Base-by-base conservation (phyloP, 2,888 invertebrate species). In the Exephanes ischioxanthus region DNA sequence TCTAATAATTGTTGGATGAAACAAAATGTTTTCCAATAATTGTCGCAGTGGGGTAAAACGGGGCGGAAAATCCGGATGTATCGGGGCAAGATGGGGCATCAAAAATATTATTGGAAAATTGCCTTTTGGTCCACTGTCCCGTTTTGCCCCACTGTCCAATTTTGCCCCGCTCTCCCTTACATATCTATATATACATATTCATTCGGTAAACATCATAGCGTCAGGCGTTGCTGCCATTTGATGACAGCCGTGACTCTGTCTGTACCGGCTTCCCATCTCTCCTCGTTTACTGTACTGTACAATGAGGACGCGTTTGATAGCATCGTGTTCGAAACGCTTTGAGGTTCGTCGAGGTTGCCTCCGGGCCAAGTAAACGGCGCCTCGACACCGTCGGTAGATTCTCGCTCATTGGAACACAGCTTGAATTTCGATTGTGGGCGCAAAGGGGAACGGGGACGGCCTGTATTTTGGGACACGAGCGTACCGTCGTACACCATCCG, bases 261-360 rank as follows among this genome's bases (percentile, higher is more conserved):
- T 19, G 9, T 37, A 1, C 55, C 53, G 72, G 71, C 78, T 22
- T 51, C 26, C 51, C 68, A 19, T 19, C 22, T 79, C 58, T 51
- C 51, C 51, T 68, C 45, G 72, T 58, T 67, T 67, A 45, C 66
- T 67, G 14, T 73, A 37, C 22, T 22, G 63, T 73, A 70, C 37
- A 70, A 53, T 77, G 37, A 73, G 48, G 58, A 63, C 53, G 55
- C 61, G 72, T 84, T 81, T 81, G 84, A 81, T 73, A 63, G 51
- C 68, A 45, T 22, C 68, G 16, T 63, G 73, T 78, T 66, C 63
- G 68, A 81, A 73, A 70, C 61, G 67, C 84, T 84, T 84, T 81
- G 84, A 84, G 73, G 84, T 70, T 70, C 53, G 61, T 58, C 81
- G 81, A 73, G 67, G 78, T 72, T 67, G 71, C 41, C 66, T 48